Conservation (phyloP, 2,888 invertebrate species). For the Tridacna gigas region DNA sequence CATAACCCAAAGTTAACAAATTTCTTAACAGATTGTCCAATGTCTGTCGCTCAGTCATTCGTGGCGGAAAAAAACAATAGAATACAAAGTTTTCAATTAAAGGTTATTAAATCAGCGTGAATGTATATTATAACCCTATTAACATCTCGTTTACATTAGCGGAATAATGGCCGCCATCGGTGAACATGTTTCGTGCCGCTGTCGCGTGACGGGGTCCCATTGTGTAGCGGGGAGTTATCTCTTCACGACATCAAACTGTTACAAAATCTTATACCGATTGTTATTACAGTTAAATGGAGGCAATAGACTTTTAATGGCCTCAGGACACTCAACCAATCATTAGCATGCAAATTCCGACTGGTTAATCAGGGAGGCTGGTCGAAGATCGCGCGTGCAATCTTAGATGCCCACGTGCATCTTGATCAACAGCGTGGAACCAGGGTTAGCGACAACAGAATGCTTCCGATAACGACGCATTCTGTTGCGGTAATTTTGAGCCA, state of each 20-base stretch:
- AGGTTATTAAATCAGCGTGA: constrained; percentile 56
- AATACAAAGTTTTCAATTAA: constrained; percentile 61
- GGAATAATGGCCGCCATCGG: constrained; percentile 48
- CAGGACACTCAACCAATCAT: constrained; percentile 49
- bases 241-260: constrained; percentile 61
- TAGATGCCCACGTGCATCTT: constrained; percentile 43
- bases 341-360: constrained; percentile 64
- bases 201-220: constrained; percentile 60
- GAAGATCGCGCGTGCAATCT: constrained; percentile 40
- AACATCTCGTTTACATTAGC: constrained; percentile 62
- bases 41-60: constrained; percentile 35
- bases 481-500: constrained; percentile 46
- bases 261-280: constrained; percentile 64
- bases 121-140: constrained; percentile 66
- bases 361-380: constrained; percentile 36
- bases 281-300: constrained; percentile 64
- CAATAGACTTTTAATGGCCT: constrained; percentile 65
- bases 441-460: neutral
- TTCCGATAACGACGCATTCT: constrained; percentile 33
- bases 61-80: constrained; percentile 49
- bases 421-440: constrained; percentile 42
- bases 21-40: constrained; percentile 55
- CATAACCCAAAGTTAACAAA: constrained; percentile 19
- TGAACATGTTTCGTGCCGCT: constrained; percentile 59
- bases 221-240: constrained; percentile 56